Evolutionary conservation across 2,888 invertebrate genomes (phyloP).

Genomic region (Dione vanillae): DNA sequence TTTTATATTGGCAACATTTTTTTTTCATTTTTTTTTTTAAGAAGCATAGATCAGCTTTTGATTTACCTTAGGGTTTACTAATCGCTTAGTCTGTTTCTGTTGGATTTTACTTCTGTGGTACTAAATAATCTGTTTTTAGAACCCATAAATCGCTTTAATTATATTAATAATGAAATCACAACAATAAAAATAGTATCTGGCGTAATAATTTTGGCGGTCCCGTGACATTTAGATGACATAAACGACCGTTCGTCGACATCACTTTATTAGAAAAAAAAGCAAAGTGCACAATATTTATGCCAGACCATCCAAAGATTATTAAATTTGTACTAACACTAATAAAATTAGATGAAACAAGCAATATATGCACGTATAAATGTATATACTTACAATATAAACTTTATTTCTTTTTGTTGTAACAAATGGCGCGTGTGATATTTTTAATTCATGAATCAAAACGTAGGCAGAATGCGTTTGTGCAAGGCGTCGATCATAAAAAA

Average conservation of each 20-base stretch:
- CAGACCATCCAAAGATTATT: constrained; percentile 23
- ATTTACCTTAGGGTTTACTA: too few species aligned
- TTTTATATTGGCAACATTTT: not conserved
- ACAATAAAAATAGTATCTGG: constrained; percentile 42
- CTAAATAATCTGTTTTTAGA: not conserved
- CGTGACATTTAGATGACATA: constrained; percentile 44
- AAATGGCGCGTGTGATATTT: constrained; percentile 65
- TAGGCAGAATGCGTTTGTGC: constrained; percentile 57
- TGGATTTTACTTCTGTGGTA: too few species aligned
- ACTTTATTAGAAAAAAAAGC: constrained; percentile 11
- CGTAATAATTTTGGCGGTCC: constrained; percentile 59
- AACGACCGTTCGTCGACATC: constrained; percentile 41
- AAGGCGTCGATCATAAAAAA: constrained; percentile 53
- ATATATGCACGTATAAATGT: constrained; percentile 28
- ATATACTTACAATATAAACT: constrained; percentile 25
- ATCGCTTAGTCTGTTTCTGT: too few species aligned
- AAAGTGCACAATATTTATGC: not conserved
- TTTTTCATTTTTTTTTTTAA: too few species aligned
- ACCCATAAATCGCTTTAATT: constrained; percentile 12
- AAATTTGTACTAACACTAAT: constrained; percentile 8
- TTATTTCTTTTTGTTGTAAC: constrained; percentile 35
- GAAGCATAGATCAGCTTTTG: too few species aligned
- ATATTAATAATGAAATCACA: constrained; percentile 38
- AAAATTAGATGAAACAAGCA: constrained; percentile 35
- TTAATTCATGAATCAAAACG: constrained; percentile 72